Conservation (phyloP, 1,140 invertebrate genomes). For the Brachionus sp. region DNA sequence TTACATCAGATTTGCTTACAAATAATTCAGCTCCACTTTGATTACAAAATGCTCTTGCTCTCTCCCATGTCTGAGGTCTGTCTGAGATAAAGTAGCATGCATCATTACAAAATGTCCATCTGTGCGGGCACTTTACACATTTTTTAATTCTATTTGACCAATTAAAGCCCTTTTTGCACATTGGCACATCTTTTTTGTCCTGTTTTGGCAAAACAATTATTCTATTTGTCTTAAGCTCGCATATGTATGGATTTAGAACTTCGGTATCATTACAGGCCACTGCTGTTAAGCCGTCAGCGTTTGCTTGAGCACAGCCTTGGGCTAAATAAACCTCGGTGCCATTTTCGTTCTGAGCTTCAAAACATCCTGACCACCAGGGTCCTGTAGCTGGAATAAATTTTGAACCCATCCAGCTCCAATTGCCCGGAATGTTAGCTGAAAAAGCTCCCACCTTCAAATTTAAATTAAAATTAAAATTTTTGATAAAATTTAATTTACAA, state of each 20-base stretch:
- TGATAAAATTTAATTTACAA: not conserved
- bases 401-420: not conserved
- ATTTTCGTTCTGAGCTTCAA: not conserved
- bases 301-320: not conserved
- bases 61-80: not conserved
- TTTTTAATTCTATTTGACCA: not conserved
- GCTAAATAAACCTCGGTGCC: not conserved
- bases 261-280: not conserved
- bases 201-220: not conserved
- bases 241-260: not conserved
- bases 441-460: not conserved
- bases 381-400: not conserved
- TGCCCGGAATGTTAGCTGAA: not conserved
- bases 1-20: not conserved
- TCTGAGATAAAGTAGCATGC: not conserved
- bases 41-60: not conserved
- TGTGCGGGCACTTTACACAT: not conserved
- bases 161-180: not conserved
- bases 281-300: not conserved
- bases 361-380: constrained; percentile 1
- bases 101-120: not conserved
- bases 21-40: not conserved
- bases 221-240: not conserved
- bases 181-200: not conserved
- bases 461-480: not conserved